phyloP scores from a whole-genome alignment of 2,797 vertebrate genomes.

The Pseudochromis fuscus region DNA sequence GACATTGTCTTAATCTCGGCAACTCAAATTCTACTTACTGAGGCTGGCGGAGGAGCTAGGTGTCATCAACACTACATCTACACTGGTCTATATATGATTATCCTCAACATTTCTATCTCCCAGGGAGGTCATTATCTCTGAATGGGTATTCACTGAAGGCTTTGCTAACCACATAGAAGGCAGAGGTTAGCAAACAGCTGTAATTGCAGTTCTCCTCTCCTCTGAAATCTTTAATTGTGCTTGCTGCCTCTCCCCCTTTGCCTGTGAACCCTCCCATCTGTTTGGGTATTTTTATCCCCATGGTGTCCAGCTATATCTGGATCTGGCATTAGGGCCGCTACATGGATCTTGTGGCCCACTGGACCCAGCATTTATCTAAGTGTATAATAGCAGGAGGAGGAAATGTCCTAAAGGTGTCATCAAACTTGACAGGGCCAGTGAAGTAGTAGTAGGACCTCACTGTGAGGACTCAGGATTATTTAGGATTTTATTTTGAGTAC shows the following conservation, averaged over 20 bases:
- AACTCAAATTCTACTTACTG: slow-evolving; percentile 33
- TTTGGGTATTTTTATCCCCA: slow-evolving; percentile 82
- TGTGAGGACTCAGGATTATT: not conserved
- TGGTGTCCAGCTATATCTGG: slow-evolving; percentile 82
- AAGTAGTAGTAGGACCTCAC: slow-evolving; percentile 13
- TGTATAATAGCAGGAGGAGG: slow-evolving; percentile 40
- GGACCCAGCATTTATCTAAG: slow-evolving; percentile 56
- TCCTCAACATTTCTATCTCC: slow-evolving; percentile 68
- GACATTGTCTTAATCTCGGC: slow-evolving; percentile 27
- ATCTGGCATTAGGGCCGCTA: slow-evolving; percentile 70
- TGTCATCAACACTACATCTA: slow-evolving; percentile 48
- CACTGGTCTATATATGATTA: slow-evolving; percentile 69
- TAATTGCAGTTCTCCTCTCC: slow-evolving; percentile 77
- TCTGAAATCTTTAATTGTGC: slow-evolving; percentile 71
- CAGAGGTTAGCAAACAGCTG: slow-evolving; percentile 78
- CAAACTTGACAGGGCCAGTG: slow-evolving; percentile 11
- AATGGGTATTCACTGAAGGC: slow-evolving; percentile 68
- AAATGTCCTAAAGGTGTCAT: slow-evolving; percentile 60
- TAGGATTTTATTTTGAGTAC: slow-evolving; percentile 12
- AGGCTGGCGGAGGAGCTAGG: slow-evolving; percentile 30
- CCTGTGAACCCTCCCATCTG: slow-evolving; percentile 79
- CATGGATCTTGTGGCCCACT: slow-evolving; percentile 49
- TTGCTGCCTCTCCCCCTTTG: slow-evolving; percentile 55
- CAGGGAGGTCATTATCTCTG: slow-evolving; percentile 75
- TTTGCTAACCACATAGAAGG: slow-evolving; percentile 72